A percentile compares a stretch with the other conserved stretches of the same genome.
These are phyloP conservation scores for Calcarius lapponicus DNA, from an alignment of 2,797 vertebrate genomes.

Conservation along the genomic window DNA sequence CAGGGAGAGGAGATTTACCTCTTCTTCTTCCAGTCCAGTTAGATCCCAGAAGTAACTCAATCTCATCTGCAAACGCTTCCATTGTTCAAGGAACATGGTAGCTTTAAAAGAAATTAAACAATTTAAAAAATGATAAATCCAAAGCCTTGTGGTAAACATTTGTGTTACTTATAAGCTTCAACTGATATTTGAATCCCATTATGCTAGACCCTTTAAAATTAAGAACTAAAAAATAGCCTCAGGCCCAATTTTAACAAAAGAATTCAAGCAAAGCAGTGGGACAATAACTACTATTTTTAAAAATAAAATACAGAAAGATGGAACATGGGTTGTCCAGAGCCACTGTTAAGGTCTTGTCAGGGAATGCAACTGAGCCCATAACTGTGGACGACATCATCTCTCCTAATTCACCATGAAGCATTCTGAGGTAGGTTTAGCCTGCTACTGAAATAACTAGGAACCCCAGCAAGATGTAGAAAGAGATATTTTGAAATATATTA, in stretches of 20 bases:
- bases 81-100: conserved; percentile 95
- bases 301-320: neutral
- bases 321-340: neutral
- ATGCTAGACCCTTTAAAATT: neutral
- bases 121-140: neutral
- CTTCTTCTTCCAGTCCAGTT: conserved; percentile 92
- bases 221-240: neutral
- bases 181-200: neutral
- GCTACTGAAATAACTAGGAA: neutral
- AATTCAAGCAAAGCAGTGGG: neutral
- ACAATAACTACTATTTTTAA: neutral
- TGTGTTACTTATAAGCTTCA: neutral
- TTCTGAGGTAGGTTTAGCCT: neutral
- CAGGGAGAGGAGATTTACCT: conserved; percentile 78
- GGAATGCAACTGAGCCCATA: neutral
- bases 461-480: neutral
- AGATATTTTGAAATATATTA: neutral
- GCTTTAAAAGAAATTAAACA: conserved; percentile 72
- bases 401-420: neutral
- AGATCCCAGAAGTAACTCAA: conserved; percentile 95
- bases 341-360: neutral
- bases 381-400: neutral
- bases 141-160: neutral
- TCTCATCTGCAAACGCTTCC: conserved; percentile 95
- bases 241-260: neutral